phyloP scores from a whole-genome alignment of 2,888 invertebrate genomes.

The Ariolimax columbianus region DNA sequence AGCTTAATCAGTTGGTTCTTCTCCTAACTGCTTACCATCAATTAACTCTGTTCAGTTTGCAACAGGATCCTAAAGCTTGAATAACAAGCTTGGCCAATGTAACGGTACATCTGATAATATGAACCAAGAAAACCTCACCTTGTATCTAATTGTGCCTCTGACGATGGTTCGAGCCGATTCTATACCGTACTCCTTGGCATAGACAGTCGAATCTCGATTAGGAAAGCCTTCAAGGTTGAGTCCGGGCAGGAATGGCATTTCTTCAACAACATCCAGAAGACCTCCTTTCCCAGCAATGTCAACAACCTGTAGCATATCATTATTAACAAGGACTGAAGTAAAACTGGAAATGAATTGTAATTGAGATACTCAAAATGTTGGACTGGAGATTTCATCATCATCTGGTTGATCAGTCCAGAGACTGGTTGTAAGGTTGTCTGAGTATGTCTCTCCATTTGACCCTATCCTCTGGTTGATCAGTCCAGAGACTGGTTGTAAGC shows the following conservation, averaged over 20 bases:
- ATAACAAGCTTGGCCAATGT: background rate
- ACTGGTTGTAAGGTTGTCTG: too few relatives aligned
- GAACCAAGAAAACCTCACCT: slow-evolving; percentile 73
- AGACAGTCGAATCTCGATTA: slow-evolving; percentile 95
- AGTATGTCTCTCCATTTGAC: too few relatives aligned
- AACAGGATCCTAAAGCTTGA: background rate
- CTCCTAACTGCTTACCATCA: too few relatives aligned
- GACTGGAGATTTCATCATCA: too few relatives aligned
- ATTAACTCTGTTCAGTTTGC: too few relatives aligned
- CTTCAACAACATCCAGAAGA: slow-evolving; percentile 89
- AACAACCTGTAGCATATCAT: slow-evolving; percentile 87
- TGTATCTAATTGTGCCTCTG: slow-evolving; percentile 94
- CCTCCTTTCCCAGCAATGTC: slow-evolving; percentile 93
- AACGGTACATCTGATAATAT: background rate
- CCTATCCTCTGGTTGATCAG: too few relatives aligned
- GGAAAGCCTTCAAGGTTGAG: slow-evolving; percentile 97
- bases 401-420: too few relatives aligned
- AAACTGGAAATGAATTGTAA: too few relatives aligned
- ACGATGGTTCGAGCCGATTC: slow-evolving; percentile 89
- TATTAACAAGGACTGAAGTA: too few relatives aligned
- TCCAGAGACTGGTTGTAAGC: too few relatives aligned
- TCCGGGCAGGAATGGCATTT: slow-evolving; percentile 94
- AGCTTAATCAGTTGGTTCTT: too few relatives aligned
- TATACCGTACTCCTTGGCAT: slow-evolving; percentile 92
- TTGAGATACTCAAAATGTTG: too few relatives aligned